These are phyloP conservation scores for Caenorhabditis auriculariae DNA, from an alignment of 2,888 invertebrate species.

Conservation along the genomic window DNA sequence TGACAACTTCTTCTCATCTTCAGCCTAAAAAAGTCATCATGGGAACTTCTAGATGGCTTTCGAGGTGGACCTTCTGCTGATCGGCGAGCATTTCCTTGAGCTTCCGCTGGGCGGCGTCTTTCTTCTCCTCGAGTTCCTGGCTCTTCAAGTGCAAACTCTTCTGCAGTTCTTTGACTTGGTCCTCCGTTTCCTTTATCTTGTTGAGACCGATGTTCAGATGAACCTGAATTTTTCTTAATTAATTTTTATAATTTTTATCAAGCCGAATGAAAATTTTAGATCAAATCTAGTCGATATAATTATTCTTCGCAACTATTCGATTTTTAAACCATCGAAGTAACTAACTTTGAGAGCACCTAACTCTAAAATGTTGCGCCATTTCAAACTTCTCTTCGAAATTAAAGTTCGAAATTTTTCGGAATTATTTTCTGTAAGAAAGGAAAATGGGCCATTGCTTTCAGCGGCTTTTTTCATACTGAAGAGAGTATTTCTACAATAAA, in stretches of 20 bases:
- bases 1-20: conserved; percentile 95
- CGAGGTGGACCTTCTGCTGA: conserved; percentile 77
- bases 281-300: no score
- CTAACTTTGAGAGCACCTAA: no score
- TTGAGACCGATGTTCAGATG: conserved; percentile 97
- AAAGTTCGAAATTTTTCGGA: neutral
- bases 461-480: no score
- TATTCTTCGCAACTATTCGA: neutral
- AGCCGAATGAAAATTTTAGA: neutral
- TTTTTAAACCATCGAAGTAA: neutral
- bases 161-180: conserved; percentile 99
- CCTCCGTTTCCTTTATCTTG: conserved; percentile 98
- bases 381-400: no score
- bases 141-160: conserved; percentile 91
- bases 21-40: conserved; percentile 74
- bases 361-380: no score
- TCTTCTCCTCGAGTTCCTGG: conserved; percentile 82
- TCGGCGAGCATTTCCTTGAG: conserved; percentile 84
- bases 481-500: no score
- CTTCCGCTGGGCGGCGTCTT: conserved; percentile 98
- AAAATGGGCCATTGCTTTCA: no score
- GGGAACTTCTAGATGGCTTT: neutral
- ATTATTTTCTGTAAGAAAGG: neutral
- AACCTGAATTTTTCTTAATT: conserved; percentile 65
- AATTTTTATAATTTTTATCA: neutral